Evolutionary conservation across 2,888 invertebrate genomes (phyloP).

Genomic region (Cosmopolites sordidus): DNA sequence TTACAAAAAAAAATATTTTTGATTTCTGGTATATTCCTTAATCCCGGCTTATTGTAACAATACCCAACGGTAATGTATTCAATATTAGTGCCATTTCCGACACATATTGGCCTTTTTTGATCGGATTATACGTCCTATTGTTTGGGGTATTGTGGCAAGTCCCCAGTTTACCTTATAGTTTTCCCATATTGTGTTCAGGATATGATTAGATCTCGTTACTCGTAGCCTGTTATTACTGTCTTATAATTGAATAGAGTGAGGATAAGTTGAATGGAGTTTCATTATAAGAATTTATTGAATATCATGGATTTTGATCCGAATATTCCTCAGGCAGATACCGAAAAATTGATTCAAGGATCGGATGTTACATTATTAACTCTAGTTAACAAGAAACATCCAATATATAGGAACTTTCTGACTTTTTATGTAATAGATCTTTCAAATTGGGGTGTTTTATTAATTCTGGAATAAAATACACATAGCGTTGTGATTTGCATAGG

Average conservation of each 20-base stretch:
- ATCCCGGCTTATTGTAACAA: conserved; percentile 42
- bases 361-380: too few relatives aligned
- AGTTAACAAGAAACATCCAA: too few relatives aligned
- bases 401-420: too few relatives aligned
- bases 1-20: conserved; percentile 36
- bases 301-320: not conserved
- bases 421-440: too few relatives aligned
- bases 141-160: conserved; percentile 18
- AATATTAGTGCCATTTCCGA: conserved; percentile 47
- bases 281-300: conserved; percentile 5
- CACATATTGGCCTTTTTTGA: conserved; percentile 45
- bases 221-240: conserved; percentile 20
- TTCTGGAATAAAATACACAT: too few relatives aligned
- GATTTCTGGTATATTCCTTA: conserved; percentile 34
- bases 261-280: conserved; percentile 9
- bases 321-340: too few relatives aligned
- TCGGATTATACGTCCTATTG: conserved; percentile 38
- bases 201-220: conserved; percentile 19
- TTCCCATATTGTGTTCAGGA: conserved; percentile 15
- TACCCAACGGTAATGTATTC: conserved; percentile 43
- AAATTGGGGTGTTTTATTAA: too few relatives aligned
- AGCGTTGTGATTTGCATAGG: too few relatives aligned
- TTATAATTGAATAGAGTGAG: conserved; percentile 14
- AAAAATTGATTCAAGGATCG: too few relatives aligned
- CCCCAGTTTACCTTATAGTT: conserved; percentile 15